Evolutionary conservation across 2,797 vertebrate species (phyloP).

Genomic region (Poecilia gillii): DNA sequence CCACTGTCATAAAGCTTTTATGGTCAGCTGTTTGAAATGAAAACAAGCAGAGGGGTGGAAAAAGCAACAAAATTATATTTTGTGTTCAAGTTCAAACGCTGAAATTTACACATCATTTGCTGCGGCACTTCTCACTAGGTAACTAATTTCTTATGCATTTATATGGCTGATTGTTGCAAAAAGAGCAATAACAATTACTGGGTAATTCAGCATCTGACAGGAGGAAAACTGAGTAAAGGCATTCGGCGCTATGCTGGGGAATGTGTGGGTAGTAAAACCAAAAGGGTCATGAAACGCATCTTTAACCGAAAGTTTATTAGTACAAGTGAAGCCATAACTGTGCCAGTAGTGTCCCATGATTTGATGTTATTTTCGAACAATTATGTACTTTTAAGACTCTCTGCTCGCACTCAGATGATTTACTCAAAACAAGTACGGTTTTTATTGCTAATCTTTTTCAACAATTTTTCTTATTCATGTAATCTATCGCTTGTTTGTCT

Average conservation of each 20-base stretch:
- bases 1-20: slow-evolving; percentile 43
- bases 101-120: slow-evolving; percentile 23
- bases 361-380: background rate
- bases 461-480: background rate
- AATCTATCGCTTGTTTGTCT: background rate
- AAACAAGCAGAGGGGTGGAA: slow-evolving; percentile 29
- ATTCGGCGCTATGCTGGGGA: background rate
- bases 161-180: background rate
- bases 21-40: slow-evolving; percentile 53
- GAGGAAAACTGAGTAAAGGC: slow-evolving; percentile 7
- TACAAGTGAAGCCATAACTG: slow-evolving; percentile 1
- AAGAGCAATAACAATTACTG: slow-evolving; percentile 24
- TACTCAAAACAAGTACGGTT: slow-evolving; percentile 37
- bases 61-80: slow-evolving; percentile 32
- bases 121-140: background rate
- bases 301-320: slow-evolving; percentile 2
- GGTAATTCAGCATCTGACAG: slow-evolving; percentile 19
- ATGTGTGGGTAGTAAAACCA: background rate
- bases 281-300: background rate
- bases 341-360: background rate
- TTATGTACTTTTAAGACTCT: slow-evolving; percentile 9
- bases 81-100: slow-evolving; percentile 25
- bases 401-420: slow-evolving; percentile 6
- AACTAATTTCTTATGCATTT: background rate
- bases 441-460: background rate